Evolutionary conservation across 1,140 invertebrate species (phyloP).

Genomic region (Rhagoletis pomonella): DNA sequence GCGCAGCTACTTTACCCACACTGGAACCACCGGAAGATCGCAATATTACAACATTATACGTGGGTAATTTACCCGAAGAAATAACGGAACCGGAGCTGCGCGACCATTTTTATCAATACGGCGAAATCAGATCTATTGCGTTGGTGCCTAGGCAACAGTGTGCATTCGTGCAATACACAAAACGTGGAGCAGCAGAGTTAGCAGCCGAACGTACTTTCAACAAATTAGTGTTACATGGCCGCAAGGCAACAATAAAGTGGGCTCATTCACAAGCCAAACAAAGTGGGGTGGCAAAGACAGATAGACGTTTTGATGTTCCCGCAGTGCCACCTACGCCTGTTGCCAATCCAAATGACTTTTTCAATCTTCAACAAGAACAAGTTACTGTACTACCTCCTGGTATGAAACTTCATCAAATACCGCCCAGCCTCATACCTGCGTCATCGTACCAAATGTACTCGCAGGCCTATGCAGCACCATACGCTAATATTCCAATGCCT

Average conservation of each 20-base stretch:
- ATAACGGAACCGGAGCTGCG: constrained; percentile 91
- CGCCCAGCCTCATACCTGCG: constrained; percentile 77
- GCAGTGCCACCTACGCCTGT: constrained; percentile 82
- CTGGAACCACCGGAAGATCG: constrained; percentile 96
- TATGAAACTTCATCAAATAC: constrained; percentile 73
- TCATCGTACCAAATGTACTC: constrained; percentile 77
- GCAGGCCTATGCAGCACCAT: constrained; percentile 76
- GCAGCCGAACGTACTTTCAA: constrained; percentile 98
- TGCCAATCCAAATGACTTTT: constrained; percentile 82
- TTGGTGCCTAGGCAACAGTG: constrained; percentile 95
- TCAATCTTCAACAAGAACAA: constrained; percentile 81
- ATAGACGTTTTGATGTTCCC: constrained; percentile 82
- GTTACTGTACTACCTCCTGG: constrained; percentile 76
- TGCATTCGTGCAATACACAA: constrained; percentile 98
- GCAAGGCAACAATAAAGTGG: constrained; percentile 97
- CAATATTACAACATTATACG: constrained; percentile 96
- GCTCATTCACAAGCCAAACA: constrained; percentile 90
- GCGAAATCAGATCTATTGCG: constrained; percentile 96
- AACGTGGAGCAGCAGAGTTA: constrained; percentile 89
- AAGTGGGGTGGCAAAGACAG: constrained; percentile 74
- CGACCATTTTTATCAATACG: constrained; percentile 95
- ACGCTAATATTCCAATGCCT: constrained; percentile 76
- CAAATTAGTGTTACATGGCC: constrained; percentile 91
- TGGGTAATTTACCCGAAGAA: constrained; percentile 93
- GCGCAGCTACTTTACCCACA: constrained; percentile 95